Conservation (phyloP, 1,140 invertebrate genomes). For the Onthophagus taurus region DNA sequence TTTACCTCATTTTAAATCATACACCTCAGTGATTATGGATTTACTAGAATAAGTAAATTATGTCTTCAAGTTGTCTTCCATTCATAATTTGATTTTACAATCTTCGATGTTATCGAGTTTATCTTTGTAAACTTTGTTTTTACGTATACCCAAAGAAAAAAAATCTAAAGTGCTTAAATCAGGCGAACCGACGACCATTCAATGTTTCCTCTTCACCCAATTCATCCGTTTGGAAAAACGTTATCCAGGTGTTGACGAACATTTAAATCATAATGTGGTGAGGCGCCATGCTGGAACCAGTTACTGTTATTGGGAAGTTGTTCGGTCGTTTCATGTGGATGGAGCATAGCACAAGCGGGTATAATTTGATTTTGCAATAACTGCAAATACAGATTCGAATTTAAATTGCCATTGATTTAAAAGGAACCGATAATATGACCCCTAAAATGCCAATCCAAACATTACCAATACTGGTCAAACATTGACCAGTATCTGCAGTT, state of each 20-base stretch:
- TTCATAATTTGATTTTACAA: not conserved
- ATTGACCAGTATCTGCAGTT: not conserved
- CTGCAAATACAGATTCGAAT: too few species aligned
- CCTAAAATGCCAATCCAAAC: too few species aligned
- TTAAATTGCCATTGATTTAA: too few species aligned
- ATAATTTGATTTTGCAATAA: not conserved
- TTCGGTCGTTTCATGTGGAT: not conserved
- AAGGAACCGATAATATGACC: too few species aligned
- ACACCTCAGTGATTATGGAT: too few species aligned
- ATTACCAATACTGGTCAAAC: too few species aligned
- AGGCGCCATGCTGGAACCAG: not conserved
- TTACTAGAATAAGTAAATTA: not conserved
- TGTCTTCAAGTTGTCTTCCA: not conserved
- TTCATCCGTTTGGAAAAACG: not conserved
- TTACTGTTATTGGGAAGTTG: not conserved
- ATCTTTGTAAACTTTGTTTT: slow-evolving; percentile 1
- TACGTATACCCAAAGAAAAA: too few species aligned
- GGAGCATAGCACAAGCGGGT: not conserved
- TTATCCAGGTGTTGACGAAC: slow-evolving; percentile 1
- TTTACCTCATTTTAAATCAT: too few species aligned
- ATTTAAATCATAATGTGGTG: slow-evolving; percentile 1
- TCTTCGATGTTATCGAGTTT: not conserved
- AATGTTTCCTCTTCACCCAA: not conserved
- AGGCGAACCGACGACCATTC: not conserved
- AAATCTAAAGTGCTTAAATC: not conserved